phyloP scores from a whole-genome alignment of 2,888 invertebrate genomes.

The Heliconius cydno region DNA sequence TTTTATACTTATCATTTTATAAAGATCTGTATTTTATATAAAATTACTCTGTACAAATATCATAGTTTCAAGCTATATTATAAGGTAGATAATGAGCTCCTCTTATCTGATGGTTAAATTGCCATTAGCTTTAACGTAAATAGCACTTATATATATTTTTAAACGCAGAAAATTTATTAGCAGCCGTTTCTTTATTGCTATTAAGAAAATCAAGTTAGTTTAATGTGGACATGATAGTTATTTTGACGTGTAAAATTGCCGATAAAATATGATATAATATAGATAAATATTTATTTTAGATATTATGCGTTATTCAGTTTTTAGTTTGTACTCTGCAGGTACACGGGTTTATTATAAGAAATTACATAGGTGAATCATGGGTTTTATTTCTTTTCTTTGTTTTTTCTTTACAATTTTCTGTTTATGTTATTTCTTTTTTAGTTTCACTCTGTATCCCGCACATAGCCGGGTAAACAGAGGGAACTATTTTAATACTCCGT shows the following conservation, averaged over 20 bases:
- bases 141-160: slow-evolving; percentile 16
- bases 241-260: not conserved
- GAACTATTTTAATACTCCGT: no score
- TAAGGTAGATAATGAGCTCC: slow-evolving; percentile 28
- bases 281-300: no score
- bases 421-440: no score
- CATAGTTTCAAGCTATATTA: slow-evolving; percentile 17
- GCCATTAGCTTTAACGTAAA: slow-evolving; percentile 23
- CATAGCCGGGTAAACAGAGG: no score
- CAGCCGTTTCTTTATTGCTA: slow-evolving; percentile 3
- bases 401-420: no score
- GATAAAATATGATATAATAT: not conserved
- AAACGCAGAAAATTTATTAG: slow-evolving; percentile 8
- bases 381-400: no score
- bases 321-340: no score
- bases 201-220: slow-evolving; percentile 10
- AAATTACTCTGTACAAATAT: slow-evolving; percentile 17
- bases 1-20: not conserved
- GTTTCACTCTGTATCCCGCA: no score
- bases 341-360: no score
- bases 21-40: not conserved
- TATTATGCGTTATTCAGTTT: no score
- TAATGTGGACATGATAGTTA: not conserved
- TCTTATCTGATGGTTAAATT: slow-evolving; percentile 35
- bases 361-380: no score